These are phyloP conservation scores for Pachyuromys duprasi DNA, from an alignment of 2,797 vertebrate genomes.

Conservation along the genomic window DNA sequence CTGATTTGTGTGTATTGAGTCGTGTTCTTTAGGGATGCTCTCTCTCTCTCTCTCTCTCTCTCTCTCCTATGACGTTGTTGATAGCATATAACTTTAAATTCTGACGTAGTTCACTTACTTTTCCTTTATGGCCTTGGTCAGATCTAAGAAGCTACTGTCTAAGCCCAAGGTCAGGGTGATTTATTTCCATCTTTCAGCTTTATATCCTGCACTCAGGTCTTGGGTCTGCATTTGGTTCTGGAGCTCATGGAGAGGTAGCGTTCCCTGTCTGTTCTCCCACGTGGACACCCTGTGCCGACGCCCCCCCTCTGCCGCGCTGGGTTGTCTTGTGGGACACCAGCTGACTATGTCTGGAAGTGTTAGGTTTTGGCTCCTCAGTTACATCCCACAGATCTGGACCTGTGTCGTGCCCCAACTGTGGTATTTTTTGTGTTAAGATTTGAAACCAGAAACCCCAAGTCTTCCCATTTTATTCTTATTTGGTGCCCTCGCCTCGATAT, in stretches of 20 bases:
- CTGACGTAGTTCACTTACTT: too few relatives aligned
- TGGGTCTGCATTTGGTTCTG: neutral
- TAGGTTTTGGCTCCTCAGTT: rapidly evolving
- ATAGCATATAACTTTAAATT: neutral
- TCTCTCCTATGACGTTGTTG: neutral
- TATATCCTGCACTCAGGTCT: neutral
- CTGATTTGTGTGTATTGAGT: neutral
- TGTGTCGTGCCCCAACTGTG: rapidly evolving
- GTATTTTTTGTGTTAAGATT: neutral
- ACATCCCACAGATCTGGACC: rapidly evolving
- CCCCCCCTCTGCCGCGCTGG: neutral
- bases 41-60: neutral
- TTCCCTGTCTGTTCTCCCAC: rapidly evolving
- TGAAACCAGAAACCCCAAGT: neutral
- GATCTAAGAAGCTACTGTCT: neutral
- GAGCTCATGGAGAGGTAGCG: neutral
- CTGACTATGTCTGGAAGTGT: too few relatives aligned
- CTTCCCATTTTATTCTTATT: neutral
- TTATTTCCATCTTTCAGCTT: neutral
- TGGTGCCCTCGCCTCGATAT: rapidly evolving
- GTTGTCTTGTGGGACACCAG: neutral
- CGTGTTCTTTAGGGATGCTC: neutral
- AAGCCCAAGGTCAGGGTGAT: neutral
- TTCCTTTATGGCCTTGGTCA: neutral
- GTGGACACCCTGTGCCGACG: neutral